Evolutionary conservation across 2,797 vertebrate species (phyloP), one percentile per base, ranked within the genome.

Genomic region (Siniperca scherzeri): DNA sequence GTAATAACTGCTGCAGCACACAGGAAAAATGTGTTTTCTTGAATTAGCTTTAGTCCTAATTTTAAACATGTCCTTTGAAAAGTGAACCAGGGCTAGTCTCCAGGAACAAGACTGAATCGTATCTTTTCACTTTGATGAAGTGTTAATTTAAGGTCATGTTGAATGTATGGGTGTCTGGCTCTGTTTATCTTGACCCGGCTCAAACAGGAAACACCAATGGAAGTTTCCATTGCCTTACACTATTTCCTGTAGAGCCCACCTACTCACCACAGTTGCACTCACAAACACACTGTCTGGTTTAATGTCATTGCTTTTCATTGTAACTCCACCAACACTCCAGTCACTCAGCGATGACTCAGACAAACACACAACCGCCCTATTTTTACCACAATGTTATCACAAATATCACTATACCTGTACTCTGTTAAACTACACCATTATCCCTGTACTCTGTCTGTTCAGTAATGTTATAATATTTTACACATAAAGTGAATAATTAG

Each of bases 211-310:
- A 65, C 82, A 12, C 69, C 30, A 44, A 52, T 76, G 71, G 62
- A 84, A 81, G 66, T 81, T 91, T 86, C 83, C 11, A n/a, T 56
- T 72, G 71, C 60, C 59, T 81, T 74, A 78, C 55, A 72, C 42
- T 55, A 19, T 70, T 93, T 94, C 93, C 92, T 89, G 84, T 53
- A 5, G 27, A 80, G 85, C 82, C 88, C 90, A 85, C 85, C 83
- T 78, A 9, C 79, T 70, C 57, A 38, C 52, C 36, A 1, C 74
- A 75, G 79, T 27, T 38, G 10, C 64, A n/a, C 78, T 33, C n/a
- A 52, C 36, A 61, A 52, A 60, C 69, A 69, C 42, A 19, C 40
- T 5, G 17, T 44, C 44, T 60, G 42, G 25, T 53, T 83, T 48
- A 22, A 36, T 46, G 70, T 65, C 11, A 21, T 6, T 70, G 46